Evolutionary conservation across 1,140 invertebrate species (phyloP).

Genomic region (Apis florea): DNA sequence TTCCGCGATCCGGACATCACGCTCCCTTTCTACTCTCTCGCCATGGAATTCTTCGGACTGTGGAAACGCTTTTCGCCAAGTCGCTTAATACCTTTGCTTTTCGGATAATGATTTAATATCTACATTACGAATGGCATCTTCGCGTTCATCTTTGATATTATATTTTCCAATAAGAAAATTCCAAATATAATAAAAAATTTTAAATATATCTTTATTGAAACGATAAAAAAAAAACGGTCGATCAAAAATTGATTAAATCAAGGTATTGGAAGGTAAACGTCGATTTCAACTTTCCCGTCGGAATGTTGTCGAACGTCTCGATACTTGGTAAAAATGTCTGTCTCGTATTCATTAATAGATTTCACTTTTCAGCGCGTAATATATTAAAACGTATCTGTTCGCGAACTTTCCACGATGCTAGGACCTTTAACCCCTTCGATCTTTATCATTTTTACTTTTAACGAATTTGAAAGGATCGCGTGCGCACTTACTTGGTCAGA

Average conservation of each 20-base stretch:
- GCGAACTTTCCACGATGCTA: conserved; percentile 20
- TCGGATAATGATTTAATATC: not conserved
- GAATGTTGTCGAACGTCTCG: not conserved
- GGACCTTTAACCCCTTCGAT: not conserved
- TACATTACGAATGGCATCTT: no score
- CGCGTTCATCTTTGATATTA: no score
- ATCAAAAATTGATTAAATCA: not conserved
- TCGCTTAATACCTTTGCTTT: not conserved
- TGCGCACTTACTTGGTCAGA: conserved; percentile 91
- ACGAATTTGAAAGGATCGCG: not conserved
- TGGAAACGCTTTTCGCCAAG: not conserved
- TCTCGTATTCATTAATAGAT: conserved; percentile 34
- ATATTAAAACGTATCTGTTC: conserved; percentile 29
- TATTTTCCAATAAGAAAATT: not conserved
- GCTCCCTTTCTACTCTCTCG: conserved; percentile 62
- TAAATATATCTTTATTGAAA: not conserved
- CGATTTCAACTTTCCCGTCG: conserved; percentile 27
- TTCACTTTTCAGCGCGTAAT: conserved; percentile 40
- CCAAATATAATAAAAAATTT: not conserved
- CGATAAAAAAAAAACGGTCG: not conserved
- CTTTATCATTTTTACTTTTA: not conserved
- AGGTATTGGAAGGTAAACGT: conserved; percentile 3
- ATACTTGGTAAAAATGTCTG: conserved; percentile 9
- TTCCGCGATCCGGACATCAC: conserved; percentile 64
- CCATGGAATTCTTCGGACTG: conserved; percentile 35